Percentiles rank a stretch among this genome's conserved stretches.
These are phyloP conservation scores for Diadegma fenestrale DNA, from an alignment of 2,888 invertebrate species.

Conservation along the genomic window DNA sequence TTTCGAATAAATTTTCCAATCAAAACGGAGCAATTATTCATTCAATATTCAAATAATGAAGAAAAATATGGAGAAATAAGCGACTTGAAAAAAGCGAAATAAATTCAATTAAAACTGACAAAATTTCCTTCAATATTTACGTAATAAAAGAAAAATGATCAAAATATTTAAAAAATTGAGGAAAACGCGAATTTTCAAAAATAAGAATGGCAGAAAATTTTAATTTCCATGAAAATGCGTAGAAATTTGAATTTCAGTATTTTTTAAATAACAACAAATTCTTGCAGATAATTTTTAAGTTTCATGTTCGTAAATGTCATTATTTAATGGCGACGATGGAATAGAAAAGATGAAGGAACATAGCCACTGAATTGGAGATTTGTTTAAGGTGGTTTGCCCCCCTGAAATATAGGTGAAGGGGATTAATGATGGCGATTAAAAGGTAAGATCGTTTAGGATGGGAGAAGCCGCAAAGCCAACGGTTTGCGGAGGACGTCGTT, in stretches of 20 bases:
- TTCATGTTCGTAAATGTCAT: not conserved
- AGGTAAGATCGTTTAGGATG: conserved; percentile 82
- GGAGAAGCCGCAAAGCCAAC: conserved; percentile 65
- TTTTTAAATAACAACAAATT: no score
- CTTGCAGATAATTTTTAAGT: no score
- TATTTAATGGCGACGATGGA: not conserved
- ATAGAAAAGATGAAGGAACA: conserved; percentile 51
- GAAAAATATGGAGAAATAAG: no score
- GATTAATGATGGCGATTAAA: conserved; percentile 82
- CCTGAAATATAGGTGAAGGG: conserved; percentile 63
- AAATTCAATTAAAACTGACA: no score
- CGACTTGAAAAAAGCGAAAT: no score
- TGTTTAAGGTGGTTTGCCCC: conserved; percentile 8
- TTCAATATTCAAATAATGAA: no score
- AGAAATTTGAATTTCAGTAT: not conserved
- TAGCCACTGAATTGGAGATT: conserved; percentile 74
- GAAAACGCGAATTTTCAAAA: no score
- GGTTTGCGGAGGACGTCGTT: conserved; percentile 68
- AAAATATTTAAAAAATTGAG: no score
- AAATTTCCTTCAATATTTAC: no score
- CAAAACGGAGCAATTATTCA: not conserved
- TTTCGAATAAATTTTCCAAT: not conserved
- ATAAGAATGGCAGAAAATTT: no score
- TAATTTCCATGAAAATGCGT: no score
- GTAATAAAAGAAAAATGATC: no score